Conservation (phyloP, 2,113 vertebrate genomes). For the Callipepla squamata region DNA sequence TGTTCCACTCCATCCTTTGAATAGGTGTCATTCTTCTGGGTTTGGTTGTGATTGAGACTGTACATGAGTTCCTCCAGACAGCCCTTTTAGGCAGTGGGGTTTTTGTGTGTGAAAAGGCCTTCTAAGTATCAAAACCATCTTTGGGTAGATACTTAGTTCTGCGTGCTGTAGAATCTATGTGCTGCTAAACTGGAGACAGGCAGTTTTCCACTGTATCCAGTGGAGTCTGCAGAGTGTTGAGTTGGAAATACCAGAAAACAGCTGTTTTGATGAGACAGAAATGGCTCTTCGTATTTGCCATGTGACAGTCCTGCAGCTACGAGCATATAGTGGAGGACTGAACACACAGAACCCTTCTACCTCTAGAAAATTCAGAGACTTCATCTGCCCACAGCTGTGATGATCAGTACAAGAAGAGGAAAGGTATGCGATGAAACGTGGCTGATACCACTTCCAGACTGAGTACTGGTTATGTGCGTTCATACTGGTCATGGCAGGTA, state of each 20-base stretch:
- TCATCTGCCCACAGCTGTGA: not conserved
- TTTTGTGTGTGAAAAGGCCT: not conserved
- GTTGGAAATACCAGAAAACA: not conserved
- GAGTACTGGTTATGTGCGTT: not conserved
- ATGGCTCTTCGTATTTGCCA: not conserved
- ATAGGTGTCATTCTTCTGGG: not conserved
- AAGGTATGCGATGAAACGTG: not conserved
- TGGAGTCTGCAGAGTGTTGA: not conserved
- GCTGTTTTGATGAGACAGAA: not conserved
- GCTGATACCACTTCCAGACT: no score
- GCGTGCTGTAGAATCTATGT: not conserved
- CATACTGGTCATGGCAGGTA: not conserved
- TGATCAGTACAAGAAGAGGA: not conserved
- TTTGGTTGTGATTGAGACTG: not conserved
- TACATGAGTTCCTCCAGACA: not conserved
- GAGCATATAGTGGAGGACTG: not conserved
- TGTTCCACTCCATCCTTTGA: not conserved
- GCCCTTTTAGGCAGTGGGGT: not conserved
- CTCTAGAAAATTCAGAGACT: not conserved
- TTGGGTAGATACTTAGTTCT: not conserved
- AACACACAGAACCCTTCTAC: not conserved
- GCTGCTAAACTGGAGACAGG: not conserved
- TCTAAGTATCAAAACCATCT: not conserved
- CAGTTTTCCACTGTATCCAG: not conserved
- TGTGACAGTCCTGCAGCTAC: no score